These are phyloP conservation scores for Fopius arisanus DNA, from an alignment of 1,140 invertebrate species.

Conservation along the genomic window DNA sequence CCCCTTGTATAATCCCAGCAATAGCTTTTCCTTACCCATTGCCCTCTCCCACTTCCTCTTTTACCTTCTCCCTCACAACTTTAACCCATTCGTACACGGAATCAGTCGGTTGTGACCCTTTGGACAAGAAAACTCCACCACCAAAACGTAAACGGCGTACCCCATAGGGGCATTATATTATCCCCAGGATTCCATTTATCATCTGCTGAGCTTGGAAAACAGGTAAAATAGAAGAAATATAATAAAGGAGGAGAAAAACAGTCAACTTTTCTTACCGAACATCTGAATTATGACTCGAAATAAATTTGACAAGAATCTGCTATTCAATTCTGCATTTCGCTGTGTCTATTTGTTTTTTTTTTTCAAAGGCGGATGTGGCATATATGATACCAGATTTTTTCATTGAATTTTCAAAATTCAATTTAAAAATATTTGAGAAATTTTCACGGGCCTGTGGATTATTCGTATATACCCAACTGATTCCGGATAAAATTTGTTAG, in stretches of 20 bases:
- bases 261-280: neutral
- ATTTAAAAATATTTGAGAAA: too few relatives aligned
- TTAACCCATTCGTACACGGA: neutral
- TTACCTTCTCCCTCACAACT: neutral
- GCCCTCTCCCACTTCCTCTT: neutral
- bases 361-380: too few relatives aligned
- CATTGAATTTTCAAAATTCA: too few relatives aligned
- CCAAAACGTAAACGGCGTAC: conserved; percentile 40
- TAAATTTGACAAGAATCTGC: neutral
- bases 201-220: conserved; percentile 29
- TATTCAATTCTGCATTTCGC: too few relatives aligned
- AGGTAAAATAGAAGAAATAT: conserved; percentile 20
- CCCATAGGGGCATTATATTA: conserved; percentile 47
- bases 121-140: conserved; percentile 44
- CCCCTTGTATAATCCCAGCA: conserved; percentile 49
- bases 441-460: too few relatives aligned
- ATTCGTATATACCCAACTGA: too few relatives aligned
- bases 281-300: neutral
- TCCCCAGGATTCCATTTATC: conserved; percentile 49
- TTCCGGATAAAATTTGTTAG: too few relatives aligned
- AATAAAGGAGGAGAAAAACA: conserved; percentile 8
- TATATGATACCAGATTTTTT: too few relatives aligned
- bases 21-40: conserved; percentile 50
- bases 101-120: neutral
- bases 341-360: too few relatives aligned